Evolutionary conservation across 2,797 vertebrate species (phyloP), one percentile per base, ranked within the genome.

Genomic region (Momotus momota): DNA sequence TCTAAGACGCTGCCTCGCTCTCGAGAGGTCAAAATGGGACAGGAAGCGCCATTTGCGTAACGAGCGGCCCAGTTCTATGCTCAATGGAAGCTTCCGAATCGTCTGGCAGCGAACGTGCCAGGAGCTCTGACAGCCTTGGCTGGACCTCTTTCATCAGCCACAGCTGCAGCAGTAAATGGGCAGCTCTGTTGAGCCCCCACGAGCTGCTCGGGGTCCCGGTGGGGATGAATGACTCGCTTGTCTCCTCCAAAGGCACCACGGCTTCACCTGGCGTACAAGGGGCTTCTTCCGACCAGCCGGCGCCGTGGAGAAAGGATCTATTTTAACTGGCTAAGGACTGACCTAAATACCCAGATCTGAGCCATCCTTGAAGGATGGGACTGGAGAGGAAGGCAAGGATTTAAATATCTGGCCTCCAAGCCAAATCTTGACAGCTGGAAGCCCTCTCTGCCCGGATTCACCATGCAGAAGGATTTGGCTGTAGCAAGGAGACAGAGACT

Each of bases 151-250:
- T 97, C 96, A 96, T 80, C 90, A 81, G 92, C 89, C 94, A 22
- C 97, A 97, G 97, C 97, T 97, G 97, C 91, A 91, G 86, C 95
- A 33, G 49, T 94, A 93, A 97, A 96, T 93, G 93, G 81, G 90
- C 0, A 5, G 91, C 94, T 97, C 84, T 97, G 84, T 95, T 31
- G 79, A 90, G 86, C 58, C 62, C 77, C 31, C 41, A 14, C 67
- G 85, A 95, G 85, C 85, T 85, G 80, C 93, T 79, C 41, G 15
- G 77, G 84, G 69, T 95, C 67, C 60, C 20, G 2, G 23, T 10
- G 51, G 62, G 83, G 83, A 92, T 96, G 95, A 95, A 97, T 96
- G 81, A 26, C 66, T 62, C n/a, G 0, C 86, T 93, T 90, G 92
- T 95, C 95, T 84, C 66, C 40, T 83, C 85, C 79, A 25, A 72